Evolutionary conservation across 2,888 invertebrate species (phyloP).

Genomic region (Ganaspis brasiliensis): DNA sequence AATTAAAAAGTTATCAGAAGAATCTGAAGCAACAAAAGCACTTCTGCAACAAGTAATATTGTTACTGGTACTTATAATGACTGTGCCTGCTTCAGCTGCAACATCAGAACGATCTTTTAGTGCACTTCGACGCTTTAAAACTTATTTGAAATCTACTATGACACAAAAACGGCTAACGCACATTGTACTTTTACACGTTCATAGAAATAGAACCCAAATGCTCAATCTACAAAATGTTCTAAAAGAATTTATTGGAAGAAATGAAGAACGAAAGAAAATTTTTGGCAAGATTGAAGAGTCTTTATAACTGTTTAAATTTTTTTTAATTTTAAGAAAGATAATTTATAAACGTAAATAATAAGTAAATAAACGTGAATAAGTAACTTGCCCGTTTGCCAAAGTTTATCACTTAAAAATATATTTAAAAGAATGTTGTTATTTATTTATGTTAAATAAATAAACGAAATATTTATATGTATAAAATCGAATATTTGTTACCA

Average conservation of each 20-base stretch:
- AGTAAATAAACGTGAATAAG: too few species aligned
- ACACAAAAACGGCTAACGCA: constrained; percentile 35
- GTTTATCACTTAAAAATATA: too few species aligned
- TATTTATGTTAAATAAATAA: too few species aligned
- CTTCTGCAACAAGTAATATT: constrained; percentile 37
- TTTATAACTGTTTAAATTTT: background rate
- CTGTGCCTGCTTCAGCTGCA: constrained; percentile 45
- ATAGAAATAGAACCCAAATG: background rate
- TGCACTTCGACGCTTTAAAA: constrained; percentile 45
- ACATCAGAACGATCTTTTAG: constrained; percentile 46
- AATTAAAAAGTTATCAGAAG: constrained; percentile 31
- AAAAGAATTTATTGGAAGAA: constrained; percentile 18
- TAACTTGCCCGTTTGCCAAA: too few species aligned
- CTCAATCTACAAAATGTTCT: constrained; percentile 3
- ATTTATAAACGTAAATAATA: too few species aligned
- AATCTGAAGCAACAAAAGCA: constrained; percentile 42
- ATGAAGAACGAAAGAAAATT: background rate
- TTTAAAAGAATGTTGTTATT: too few species aligned
- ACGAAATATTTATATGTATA: too few species aligned
- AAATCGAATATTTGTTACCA: too few species aligned
- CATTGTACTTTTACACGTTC: constrained; percentile 37
- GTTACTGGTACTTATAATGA: constrained; percentile 32
- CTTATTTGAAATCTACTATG: constrained; percentile 45
- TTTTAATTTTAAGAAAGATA: too few species aligned
- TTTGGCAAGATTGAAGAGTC: background rate